Percentiles rank a stretch among this genome's conserved stretches.
phyloP scores from a whole-genome alignment of 2,113 vertebrate species.

The Motacilla alba region DNA sequence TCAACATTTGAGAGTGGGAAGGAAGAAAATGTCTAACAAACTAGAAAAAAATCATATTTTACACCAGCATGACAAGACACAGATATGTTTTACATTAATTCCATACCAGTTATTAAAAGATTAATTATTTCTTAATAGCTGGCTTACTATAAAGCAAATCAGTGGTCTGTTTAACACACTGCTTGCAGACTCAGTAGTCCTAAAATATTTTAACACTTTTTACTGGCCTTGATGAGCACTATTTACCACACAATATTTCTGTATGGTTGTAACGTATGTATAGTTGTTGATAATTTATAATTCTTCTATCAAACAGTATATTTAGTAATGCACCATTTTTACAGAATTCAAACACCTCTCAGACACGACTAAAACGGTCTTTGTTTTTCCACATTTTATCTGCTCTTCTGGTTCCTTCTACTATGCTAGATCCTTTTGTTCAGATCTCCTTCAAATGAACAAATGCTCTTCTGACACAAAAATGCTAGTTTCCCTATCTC shows the following conservation, averaged over 20 bases:
- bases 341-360: not conserved
- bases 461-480: not conserved
- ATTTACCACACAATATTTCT: not conserved
- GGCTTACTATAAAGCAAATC: not conserved
- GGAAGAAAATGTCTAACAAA: not conserved
- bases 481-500: not conserved
- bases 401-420: not conserved
- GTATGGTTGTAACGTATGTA: not conserved
- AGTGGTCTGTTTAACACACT: not conserved
- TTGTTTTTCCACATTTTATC: not conserved
- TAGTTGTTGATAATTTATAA: not conserved
- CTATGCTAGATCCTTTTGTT: not conserved
- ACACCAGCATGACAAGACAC: not conserved
- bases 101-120: not conserved
- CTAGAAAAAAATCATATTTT: not conserved
- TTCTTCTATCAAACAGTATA: not conserved
- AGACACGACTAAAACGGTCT: not conserved
- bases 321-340: not conserved
- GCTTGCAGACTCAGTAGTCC: not conserved
- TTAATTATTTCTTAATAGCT: not conserved
- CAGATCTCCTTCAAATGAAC: not conserved
- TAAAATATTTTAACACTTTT: not conserved
- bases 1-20: fast-evolving
- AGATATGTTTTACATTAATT: not conserved
- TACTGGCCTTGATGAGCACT: not conserved